Conservation (phyloP, 2,797 vertebrate species). For the Falco rusticolus region DNA sequence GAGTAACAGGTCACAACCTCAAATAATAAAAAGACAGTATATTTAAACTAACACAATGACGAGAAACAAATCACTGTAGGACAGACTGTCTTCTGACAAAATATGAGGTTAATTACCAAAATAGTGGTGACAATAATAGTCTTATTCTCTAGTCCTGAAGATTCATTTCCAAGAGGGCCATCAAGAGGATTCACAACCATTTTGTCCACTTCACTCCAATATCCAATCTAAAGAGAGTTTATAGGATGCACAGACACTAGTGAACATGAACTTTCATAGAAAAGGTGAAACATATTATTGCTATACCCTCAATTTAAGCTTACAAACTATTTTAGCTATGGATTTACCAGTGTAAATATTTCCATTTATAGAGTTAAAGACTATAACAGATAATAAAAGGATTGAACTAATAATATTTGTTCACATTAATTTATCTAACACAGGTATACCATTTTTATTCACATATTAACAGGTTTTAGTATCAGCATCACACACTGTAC, state of each 20-base stretch:
- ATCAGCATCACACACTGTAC: background rate
- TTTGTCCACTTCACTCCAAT: constrained; percentile 98
- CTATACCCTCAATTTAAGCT: background rate
- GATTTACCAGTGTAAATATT: background rate
- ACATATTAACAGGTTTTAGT: background rate
- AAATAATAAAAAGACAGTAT: background rate
- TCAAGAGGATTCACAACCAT: constrained; percentile 97
- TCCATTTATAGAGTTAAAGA: background rate
- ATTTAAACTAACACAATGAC: background rate
- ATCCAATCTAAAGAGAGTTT: constrained; percentile 90
- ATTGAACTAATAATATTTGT: background rate
- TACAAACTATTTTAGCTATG: background rate
- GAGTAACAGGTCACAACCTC: background rate
- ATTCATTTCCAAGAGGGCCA: constrained; percentile 89
- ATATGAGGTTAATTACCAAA: constrained; percentile 85
- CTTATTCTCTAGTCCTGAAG: constrained; percentile 97
- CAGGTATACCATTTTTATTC: background rate
- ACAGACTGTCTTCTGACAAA: constrained; percentile 52
- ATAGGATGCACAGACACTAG: constrained; percentile 32
- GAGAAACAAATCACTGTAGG: constrained; percentile 7
- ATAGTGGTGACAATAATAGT: constrained; percentile 98
- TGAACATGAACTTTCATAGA: background rate
- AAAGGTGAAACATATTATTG: background rate
- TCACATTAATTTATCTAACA: background rate
- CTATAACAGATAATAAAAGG: background rate